These are phyloP conservation scores for Nycteola revayana DNA, from an alignment of 2,888 invertebrate species.

Conservation along the genomic window DNA sequence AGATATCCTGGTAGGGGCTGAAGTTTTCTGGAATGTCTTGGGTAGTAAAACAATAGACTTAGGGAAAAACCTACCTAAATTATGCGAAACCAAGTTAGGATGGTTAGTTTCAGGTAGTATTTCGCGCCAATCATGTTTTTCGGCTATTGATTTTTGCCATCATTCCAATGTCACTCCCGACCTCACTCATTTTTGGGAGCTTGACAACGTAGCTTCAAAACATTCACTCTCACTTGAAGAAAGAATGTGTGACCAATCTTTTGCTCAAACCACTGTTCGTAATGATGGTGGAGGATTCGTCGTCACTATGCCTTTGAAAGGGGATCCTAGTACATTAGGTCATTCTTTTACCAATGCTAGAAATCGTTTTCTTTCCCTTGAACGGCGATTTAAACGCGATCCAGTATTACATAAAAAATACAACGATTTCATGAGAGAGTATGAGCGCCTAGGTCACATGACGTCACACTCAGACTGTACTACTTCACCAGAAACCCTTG, in stretches of 20 bases:
- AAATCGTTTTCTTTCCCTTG: slow-evolving; percentile 19
- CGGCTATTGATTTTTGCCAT: background rate
- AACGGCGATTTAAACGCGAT: slow-evolving; percentile 5
- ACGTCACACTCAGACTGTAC: background rate
- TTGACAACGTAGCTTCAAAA: background rate
- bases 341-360: slow-evolving; percentile 27
- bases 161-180: background rate
- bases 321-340: slow-evolving; percentile 10
- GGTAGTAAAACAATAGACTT: slow-evolving; percentile 11
- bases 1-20: slow-evolving; percentile 23
- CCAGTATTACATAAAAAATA: slow-evolving; percentile 5
- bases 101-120: background rate
- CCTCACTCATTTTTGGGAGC: background rate
- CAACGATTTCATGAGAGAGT: slow-evolving; percentile 5
- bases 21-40: slow-evolving; percentile 24
- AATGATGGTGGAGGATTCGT: slow-evolving; percentile 4
- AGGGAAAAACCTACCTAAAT: slow-evolving; percentile 12
- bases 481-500: too few species aligned
- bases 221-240: background rate
- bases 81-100: slow-evolving; percentile 21
- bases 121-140: too few species aligned
- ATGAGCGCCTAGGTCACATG: slow-evolving; percentile 10
- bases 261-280: slow-evolving; percentile 1
- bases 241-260: background rate
- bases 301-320: slow-evolving; percentile 5